phyloP scores from a whole-genome alignment of 1,140 invertebrate genomes.

The Babylonia areolata region DNA sequence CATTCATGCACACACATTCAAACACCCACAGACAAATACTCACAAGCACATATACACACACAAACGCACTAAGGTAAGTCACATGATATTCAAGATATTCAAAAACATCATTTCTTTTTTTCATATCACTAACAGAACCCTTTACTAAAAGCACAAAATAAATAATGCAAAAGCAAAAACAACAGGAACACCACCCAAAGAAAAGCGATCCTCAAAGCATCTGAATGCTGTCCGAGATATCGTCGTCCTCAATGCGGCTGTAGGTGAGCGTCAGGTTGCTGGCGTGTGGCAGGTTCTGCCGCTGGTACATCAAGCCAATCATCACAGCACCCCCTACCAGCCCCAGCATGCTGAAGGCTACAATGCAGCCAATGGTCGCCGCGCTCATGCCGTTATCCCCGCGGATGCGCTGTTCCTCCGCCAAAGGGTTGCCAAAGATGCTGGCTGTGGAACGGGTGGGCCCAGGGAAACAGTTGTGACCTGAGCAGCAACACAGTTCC shows the following conservation, averaged over 20 bases:
- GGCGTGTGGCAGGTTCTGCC: slow-evolving; percentile 10
- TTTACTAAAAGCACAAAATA: too few relatives aligned
- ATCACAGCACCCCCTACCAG: slow-evolving; percentile 33
- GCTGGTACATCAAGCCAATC: slow-evolving; percentile 36
- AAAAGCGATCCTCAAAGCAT: slow-evolving; percentile 24
- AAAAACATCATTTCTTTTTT: too few relatives aligned
- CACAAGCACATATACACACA: too few relatives aligned
- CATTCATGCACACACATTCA: too few relatives aligned
- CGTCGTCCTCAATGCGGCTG: slow-evolving; percentile 35
- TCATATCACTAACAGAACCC: too few relatives aligned
- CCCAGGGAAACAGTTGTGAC: slow-evolving; percentile 11
- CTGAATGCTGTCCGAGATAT: slow-evolving; percentile 28
- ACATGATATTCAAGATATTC: too few relatives aligned
- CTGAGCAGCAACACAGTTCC: slow-evolving; percentile 32
- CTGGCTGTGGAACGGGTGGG: slow-evolving; percentile 7
- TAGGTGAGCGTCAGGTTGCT: slow-evolving; percentile 31
- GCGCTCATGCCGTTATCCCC: background rate
- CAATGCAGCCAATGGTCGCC: slow-evolving; percentile 33
- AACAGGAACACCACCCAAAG: too few relatives aligned
- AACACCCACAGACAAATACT: too few relatives aligned
- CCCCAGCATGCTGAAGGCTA: slow-evolving; percentile 34
- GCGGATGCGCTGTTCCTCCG: background rate
- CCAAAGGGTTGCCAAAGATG: slow-evolving; percentile 11
- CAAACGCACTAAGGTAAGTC: too few relatives aligned
- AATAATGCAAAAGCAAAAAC: too few relatives aligned